Percentiles rank a stretch among this genome's conserved stretches.
phyloP scores from a whole-genome alignment of 1,140 invertebrate genomes.

The Aphelenchoides fujianensis region DNA sequence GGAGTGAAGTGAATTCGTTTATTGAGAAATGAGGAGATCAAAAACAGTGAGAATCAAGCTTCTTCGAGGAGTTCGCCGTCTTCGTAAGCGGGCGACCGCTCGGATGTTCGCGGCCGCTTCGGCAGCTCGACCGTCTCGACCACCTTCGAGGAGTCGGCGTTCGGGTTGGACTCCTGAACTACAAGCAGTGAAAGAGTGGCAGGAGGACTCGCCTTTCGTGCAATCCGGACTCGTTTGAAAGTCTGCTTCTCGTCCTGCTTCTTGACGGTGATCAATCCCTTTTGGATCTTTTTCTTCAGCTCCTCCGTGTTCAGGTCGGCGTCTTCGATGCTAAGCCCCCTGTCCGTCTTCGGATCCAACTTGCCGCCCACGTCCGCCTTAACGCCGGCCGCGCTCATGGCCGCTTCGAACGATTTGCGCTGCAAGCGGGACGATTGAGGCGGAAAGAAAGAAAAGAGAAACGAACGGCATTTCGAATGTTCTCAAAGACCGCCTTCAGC shows the following conservation, averaged over 20 bases:
- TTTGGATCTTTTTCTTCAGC: constrained; percentile 29
- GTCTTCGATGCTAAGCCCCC: constrained; percentile 28
- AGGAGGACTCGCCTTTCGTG: background rate
- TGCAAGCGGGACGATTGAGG: too few relatives aligned
- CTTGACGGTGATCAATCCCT: constrained; percentile 30
- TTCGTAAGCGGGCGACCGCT: background rate
- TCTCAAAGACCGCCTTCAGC: constrained; percentile 35
- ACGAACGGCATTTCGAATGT: constrained; percentile 26
- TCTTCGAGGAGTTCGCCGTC: too few relatives aligned
- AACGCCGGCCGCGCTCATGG: background rate
- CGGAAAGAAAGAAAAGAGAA: background rate
- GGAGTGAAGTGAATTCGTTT: too few relatives aligned
- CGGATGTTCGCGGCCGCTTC: background rate
- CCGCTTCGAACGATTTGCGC: constrained; percentile 3
- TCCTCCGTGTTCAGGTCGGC: constrained; percentile 25
- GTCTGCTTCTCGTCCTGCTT: constrained; percentile 36
- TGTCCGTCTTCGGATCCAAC: background rate
- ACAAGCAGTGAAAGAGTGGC: background rate
- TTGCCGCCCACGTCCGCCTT: constrained; percentile 3
- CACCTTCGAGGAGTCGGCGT: too few relatives aligned
- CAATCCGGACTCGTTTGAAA: constrained; percentile 18
- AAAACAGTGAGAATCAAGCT: too few relatives aligned
- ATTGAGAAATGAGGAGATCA: too few relatives aligned
- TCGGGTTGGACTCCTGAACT: background rate
- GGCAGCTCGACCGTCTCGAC: too few relatives aligned